Conservation (phyloP, 2,888 invertebrate species). For the Antheraea yamamai region DNA sequence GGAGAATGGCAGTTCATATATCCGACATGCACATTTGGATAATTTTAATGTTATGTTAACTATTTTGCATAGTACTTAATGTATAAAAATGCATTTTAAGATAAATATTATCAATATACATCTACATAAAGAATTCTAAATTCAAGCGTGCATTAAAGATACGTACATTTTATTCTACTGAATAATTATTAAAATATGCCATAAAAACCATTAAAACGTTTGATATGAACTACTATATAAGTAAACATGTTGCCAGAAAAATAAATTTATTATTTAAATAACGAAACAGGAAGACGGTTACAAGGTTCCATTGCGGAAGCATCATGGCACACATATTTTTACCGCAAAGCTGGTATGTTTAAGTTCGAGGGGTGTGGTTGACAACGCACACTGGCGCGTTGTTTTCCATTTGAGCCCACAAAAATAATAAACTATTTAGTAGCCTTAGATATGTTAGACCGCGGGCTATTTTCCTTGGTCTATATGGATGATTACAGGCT, state of each 20-base stretch:
- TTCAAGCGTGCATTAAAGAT: no score
- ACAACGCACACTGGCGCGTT: not conserved
- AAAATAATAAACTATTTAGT: not conserved
- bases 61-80: no score
- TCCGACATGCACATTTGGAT: no score
- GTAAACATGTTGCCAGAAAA: not conserved
- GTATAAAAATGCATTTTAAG: no score
- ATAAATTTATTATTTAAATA: not conserved
- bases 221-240: not conserved
- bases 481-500: not conserved
- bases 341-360: not conserved
- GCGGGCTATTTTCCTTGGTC: not conserved
- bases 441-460: not conserved
- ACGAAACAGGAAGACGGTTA: constrained; percentile 19
- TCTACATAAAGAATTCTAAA: no score
- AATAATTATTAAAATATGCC: not conserved
- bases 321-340: not conserved
- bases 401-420: not conserved
- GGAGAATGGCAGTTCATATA: no score
- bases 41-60: no score
- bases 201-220: not conserved
- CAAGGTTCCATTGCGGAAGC: not conserved
- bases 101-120: no score
- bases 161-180: not conserved
- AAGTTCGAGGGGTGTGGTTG: not conserved